These are phyloP conservation scores for Ricordea florida DNA, from an alignment of 92 coral and sea anemone species.

Conservation along the genomic window DNA sequence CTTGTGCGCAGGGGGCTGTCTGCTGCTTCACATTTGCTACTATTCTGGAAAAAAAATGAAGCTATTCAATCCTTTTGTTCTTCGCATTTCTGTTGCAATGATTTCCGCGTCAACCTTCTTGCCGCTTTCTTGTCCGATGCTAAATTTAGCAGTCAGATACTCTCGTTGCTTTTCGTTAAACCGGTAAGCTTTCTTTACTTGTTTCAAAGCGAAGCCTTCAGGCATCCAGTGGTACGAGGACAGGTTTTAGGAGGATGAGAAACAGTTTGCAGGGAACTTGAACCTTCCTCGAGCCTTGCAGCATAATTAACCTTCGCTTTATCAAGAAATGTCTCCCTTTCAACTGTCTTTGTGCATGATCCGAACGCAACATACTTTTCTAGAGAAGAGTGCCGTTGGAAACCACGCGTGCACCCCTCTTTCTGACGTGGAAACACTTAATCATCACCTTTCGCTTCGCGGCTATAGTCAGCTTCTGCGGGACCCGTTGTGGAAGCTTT, in stretches of 20 bases:
- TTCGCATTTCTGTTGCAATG: too few species aligned
- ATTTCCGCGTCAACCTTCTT: too few species aligned
- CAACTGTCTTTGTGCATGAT: constrained; percentile 7
- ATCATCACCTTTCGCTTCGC: neutral
- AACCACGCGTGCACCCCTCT: constrained; percentile 33
- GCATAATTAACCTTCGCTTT: constrained; percentile 37
- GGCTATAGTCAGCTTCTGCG: neutral
- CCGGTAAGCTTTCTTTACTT: neutral
- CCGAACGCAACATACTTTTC: constrained; percentile 22
- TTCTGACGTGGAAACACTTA: constrained; percentile 25
- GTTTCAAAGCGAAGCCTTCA: constrained; percentile 13
- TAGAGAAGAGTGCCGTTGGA: constrained; percentile 9
- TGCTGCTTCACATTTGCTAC: too few species aligned
- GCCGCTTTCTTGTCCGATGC: constrained; percentile 30
- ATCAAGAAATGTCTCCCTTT: constrained; percentile 38
- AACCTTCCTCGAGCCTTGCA: constrained; percentile 18
- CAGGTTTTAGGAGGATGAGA: neutral
- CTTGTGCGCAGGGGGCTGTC: too few species aligned
- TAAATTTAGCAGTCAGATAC: constrained; percentile 9
- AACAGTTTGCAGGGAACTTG: constrained; percentile 13
- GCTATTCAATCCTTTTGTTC: too few species aligned
- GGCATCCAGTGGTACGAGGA: neutral
- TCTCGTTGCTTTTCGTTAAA: constrained; percentile 13
- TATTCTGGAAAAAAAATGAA: too few species aligned
- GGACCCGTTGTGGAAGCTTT: neutral